Base-by-base conservation (phyloP, 2,113 vertebrate species). In the Hyla sarda region DNA sequence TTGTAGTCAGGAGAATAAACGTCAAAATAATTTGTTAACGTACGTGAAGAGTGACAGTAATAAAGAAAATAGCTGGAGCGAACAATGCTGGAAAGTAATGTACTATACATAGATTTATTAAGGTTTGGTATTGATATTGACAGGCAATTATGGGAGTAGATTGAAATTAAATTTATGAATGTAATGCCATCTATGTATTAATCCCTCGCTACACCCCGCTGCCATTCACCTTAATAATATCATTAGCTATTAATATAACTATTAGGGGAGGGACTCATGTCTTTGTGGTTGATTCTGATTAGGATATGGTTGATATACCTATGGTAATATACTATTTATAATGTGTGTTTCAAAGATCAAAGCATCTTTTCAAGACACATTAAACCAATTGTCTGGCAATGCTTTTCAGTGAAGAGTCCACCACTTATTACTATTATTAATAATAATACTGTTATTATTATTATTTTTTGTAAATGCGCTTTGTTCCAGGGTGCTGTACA, bases 21-120 rank as follows among this genome's bases (percentile, higher is more conserved):
- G 78, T 16, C 76, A 81, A 81, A 81, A 81, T 62, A 81, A 65
- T 81, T 81, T 81, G 56, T 25, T 81, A 62, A 45, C 41, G n/a
- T 45, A 81, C 30, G 52, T 54, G 50, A 47, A 17, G 13, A 62
- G 78, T 81, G 41, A 62, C 56, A 62, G 56, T 47, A 45, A 65
- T 62, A 81, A 81, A 65, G 78, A 62, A 65, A 81, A 65, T 81
- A 62, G 56, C 58, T 62, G 60, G 56, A 65, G 58, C 41, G 60
- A 4, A 80, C 56, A 17, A 80, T 80, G 77, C 54, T 28, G 77
- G 60, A 45, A 12, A 60, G 54, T 76, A 80, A 80, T 41, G 32
- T 6, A 32, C 48, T 19, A 32, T 50, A 32, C 14, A 21, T 30
- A 30, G 56, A 81, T 81, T 81, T 81, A 81, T 81, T 81, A 81